Evolutionary conservation across 2,797 vertebrate species (phyloP).

Genomic region (Tangara arthus): DNA sequence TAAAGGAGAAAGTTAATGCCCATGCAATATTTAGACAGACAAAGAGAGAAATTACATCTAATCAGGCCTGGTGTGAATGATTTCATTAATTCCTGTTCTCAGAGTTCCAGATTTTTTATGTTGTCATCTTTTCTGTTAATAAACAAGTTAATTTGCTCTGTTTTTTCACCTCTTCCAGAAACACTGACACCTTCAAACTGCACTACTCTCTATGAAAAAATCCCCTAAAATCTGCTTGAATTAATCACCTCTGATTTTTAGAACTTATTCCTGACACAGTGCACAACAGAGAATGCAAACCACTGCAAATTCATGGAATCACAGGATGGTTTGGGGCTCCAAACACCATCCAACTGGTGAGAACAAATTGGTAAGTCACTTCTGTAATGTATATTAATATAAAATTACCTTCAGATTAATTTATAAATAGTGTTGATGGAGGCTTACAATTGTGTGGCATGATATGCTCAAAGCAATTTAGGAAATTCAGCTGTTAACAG

Average conservation of each 20-base stretch:
- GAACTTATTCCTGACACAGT: neutral
- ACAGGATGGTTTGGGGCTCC: neutral
- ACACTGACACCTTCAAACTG: neutral
- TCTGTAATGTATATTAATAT: neutral
- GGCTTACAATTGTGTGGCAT: neutral
- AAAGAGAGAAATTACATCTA: constrained; percentile 17
- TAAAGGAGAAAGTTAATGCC: constrained; percentile 41
- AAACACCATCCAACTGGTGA: neutral
- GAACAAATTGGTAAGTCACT: neutral
- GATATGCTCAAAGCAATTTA: neutral
- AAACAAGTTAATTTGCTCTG: neutral
- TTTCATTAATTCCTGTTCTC: constrained; percentile 17
- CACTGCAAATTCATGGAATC: neutral
- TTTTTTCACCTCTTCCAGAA: neutral
- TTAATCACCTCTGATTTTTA: neutral
- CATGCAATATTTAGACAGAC: constrained; percentile 3
- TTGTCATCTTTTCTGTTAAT: neutral
- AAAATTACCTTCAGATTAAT: neutral
- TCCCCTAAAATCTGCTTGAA: neutral
- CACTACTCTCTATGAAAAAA: neutral
- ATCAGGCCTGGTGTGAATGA: neutral
- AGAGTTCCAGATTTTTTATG: neutral
- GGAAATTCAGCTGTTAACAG: neutral
- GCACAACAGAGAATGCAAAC: neutral
- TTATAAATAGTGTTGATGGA: neutral